Evolutionary conservation across 2,113 vertebrate species (phyloP).

Genomic region (Syrmaticus mikado): DNA sequence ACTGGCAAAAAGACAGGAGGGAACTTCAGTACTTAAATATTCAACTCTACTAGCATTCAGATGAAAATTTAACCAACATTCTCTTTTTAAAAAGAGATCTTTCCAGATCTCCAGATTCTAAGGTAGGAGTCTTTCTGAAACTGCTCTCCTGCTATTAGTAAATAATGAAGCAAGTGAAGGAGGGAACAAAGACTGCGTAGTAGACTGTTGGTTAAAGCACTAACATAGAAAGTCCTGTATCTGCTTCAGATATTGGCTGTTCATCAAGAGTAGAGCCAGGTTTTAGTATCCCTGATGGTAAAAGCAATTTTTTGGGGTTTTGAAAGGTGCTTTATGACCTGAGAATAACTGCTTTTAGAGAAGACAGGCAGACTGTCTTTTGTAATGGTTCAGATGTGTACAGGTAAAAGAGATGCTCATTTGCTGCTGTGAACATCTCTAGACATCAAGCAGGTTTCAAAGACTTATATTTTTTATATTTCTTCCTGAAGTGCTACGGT

Average conservation of each 20-base stretch:
- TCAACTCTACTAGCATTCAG: not conserved
- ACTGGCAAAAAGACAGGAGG: not conserved
- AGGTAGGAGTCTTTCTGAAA: not conserved
- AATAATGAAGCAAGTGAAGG: not conserved
- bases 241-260: not conserved
- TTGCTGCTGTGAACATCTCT: not conserved
- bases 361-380: not conserved
- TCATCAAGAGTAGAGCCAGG: not conserved
- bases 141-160: not conserved
- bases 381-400: not conserved
- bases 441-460: not conserved
- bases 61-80: not conserved
- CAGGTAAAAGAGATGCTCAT: not conserved
- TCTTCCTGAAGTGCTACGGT: not conserved
- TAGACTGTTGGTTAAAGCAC: not conserved
- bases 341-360: not conserved
- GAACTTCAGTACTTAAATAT: not conserved
- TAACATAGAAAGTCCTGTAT: constrained; percentile 1
- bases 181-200: not conserved
- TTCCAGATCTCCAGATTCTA: not conserved
- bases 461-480: not conserved
- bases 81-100: not conserved
- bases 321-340: not conserved
- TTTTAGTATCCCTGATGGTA: not conserved
- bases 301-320: not conserved